phyloP scores from a whole-genome alignment of 2,888 invertebrate genomes.

The Eilema griseolum region DNA sequence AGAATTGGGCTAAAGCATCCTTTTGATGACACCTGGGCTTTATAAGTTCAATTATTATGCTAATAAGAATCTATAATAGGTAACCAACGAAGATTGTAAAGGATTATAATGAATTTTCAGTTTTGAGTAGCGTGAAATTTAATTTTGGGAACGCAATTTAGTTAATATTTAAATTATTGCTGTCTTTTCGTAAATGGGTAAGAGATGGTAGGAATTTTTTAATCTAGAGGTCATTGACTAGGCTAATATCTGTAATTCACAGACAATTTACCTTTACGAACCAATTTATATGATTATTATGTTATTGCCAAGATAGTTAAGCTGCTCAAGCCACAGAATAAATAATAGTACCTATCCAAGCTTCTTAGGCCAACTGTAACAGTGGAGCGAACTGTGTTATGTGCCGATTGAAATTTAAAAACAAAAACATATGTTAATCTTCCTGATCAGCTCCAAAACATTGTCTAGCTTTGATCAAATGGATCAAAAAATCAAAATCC shows the following conservation, averaged over 20 bases:
- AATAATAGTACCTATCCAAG: no score
- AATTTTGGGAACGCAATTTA: background rate
- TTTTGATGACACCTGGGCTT: conserved; percentile 17
- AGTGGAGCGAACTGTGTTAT: background rate
- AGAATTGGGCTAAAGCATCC: conserved; percentile 12
- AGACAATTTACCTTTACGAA: no score
- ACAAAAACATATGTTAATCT: no score
- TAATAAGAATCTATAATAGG: conserved; percentile 12
- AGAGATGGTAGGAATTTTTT: background rate
- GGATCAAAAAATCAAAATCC: background rate
- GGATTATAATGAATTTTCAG: background rate
- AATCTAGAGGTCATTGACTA: background rate
- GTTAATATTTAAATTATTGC: background rate
- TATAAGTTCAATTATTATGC: conserved; percentile 19
- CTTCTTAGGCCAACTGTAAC: background rate
- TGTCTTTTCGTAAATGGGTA: background rate
- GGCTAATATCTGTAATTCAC: no score
- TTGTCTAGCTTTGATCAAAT: background rate
- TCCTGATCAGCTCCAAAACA: background rate
- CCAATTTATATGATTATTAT: no score
- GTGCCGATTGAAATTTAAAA: background rate
- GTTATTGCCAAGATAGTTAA: no score
- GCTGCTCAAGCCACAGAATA: no score
- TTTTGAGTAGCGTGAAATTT: background rate
- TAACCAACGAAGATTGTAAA: background rate